phyloP scores from a whole-genome alignment of 1,140 invertebrate genomes.

The Bombus pyrosoma region DNA sequence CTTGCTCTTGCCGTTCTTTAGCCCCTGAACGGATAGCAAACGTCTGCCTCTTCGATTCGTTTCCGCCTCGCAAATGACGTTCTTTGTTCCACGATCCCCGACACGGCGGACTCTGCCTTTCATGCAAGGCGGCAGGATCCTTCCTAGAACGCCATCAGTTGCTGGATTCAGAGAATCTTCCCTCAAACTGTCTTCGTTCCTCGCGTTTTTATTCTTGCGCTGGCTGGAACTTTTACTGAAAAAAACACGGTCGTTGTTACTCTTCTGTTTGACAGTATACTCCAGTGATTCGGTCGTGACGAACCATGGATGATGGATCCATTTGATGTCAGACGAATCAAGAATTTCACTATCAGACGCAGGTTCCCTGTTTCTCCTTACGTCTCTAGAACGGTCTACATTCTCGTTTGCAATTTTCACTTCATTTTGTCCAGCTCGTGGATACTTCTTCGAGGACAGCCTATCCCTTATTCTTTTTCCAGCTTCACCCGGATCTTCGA shows the following conservation, averaged over 20 bases:
- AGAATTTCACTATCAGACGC: too few species aligned
- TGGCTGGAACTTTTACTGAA: neutral
- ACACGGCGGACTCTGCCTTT: neutral
- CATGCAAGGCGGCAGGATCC: constrained; percentile 12
- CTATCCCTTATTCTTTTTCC: too few species aligned
- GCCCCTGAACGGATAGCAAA: neutral
- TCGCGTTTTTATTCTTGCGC: neutral
- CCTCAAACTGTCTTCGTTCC: neutral
- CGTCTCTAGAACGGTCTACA: too few species aligned
- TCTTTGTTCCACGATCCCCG: neutral
- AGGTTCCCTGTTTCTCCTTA: neutral
- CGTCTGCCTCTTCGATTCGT: neutral
- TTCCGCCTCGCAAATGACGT: neutral
- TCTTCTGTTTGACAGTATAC: neutral
- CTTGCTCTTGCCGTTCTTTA: neutral
- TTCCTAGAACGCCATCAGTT: neutral
- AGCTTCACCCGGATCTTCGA: neutral
- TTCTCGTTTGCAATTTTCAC: too few species aligned
- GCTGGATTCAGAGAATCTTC: neutral
- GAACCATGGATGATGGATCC: constrained; percentile 17
- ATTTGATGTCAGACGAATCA: too few species aligned
- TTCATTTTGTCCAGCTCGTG: neutral
- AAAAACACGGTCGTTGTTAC: neutral
- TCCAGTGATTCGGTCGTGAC: neutral
- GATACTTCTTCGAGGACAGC: too few species aligned